These are phyloP conservation scores for Phyllostomus hastatus DNA, from an alignment of 2,113 vertebrate species.

Conservation along the genomic window DNA sequence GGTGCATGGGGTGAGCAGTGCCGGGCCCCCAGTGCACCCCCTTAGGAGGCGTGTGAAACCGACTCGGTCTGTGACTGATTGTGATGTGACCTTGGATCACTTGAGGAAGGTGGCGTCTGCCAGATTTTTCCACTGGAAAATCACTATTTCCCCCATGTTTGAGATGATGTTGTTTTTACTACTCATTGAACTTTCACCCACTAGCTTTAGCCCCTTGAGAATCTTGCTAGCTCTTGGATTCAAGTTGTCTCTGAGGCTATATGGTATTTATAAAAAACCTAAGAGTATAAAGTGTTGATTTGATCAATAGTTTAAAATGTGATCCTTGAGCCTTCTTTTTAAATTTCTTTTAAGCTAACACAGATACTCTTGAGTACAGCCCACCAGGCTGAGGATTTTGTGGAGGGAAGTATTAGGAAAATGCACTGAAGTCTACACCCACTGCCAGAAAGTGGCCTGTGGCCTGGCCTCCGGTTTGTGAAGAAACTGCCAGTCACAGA, in stretches of 20 bases:
- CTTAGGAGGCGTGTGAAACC: background rate
- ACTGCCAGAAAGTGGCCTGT: background rate
- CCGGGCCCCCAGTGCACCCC: rapidly evolving
- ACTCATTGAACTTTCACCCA: background rate
- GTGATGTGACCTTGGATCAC: background rate
- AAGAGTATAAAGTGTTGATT: background rate
- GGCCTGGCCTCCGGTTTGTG: background rate
- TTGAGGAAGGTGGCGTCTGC: background rate
- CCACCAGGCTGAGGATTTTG: background rate
- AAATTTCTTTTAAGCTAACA: background rate
- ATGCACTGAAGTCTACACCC: background rate
- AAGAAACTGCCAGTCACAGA: constrained; percentile 43
- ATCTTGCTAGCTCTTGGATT: background rate
- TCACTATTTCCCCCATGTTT: background rate
- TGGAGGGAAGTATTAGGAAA: background rate
- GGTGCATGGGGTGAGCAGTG: rapidly evolving
- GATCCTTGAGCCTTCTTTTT: background rate
- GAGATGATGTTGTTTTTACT: background rate
- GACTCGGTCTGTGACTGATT: background rate
- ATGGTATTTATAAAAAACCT: background rate
- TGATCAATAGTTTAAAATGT: background rate
- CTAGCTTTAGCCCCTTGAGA: background rate
- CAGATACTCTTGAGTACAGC: background rate
- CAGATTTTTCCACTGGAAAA: background rate
- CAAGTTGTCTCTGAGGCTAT: background rate